Evolutionary conservation across 1,140 invertebrate genomes (phyloP).

Genomic region (Aethina tumida): DNA sequence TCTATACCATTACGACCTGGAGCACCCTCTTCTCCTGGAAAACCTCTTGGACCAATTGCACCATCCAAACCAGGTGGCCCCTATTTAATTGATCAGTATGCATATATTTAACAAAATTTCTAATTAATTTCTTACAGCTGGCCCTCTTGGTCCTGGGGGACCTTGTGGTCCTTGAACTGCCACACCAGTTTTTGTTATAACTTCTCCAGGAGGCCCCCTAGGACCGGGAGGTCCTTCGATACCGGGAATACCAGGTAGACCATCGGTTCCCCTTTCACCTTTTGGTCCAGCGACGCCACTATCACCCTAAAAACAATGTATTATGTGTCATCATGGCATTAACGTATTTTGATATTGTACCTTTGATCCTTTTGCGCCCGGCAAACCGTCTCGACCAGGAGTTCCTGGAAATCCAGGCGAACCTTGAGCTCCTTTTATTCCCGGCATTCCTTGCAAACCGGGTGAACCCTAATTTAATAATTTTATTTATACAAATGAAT

Average conservation of each 20-base stretch:
- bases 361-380: slow-evolving; percentile 26
- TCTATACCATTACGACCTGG: slow-evolving; percentile 21
- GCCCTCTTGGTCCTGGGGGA: slow-evolving; percentile 19
- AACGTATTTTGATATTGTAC: slow-evolving; percentile 14
- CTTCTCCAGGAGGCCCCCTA: slow-evolving; percentile 17
- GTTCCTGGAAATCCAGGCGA: slow-evolving; percentile 22
- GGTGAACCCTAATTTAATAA: slow-evolving; percentile 21
- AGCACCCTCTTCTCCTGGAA: slow-evolving; percentile 23
- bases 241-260: slow-evolving; percentile 28
- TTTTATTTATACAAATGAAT: slow-evolving; percentile 6
- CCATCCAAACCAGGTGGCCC: slow-evolving; percentile 22
- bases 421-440: slow-evolving; percentile 28
- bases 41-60: slow-evolving; percentile 25
- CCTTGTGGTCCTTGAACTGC: slow-evolving; percentile 19
- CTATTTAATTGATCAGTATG: too few species aligned
- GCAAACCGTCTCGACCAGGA: slow-evolving; percentile 22
- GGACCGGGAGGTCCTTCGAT: slow-evolving; percentile 20
- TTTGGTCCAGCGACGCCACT: slow-evolving; percentile 23
- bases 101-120: too few species aligned
- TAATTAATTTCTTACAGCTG: slow-evolving; percentile 11
- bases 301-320: slow-evolving; percentile 20
- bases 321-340: neutral
- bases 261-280: slow-evolving; percentile 30
- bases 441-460: slow-evolving; percentile 31
- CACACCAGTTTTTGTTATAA: slow-evolving; percentile 9